phyloP scores from a whole-genome alignment of 2,888 invertebrate genomes.

The Cremastinae sp. region DNA sequence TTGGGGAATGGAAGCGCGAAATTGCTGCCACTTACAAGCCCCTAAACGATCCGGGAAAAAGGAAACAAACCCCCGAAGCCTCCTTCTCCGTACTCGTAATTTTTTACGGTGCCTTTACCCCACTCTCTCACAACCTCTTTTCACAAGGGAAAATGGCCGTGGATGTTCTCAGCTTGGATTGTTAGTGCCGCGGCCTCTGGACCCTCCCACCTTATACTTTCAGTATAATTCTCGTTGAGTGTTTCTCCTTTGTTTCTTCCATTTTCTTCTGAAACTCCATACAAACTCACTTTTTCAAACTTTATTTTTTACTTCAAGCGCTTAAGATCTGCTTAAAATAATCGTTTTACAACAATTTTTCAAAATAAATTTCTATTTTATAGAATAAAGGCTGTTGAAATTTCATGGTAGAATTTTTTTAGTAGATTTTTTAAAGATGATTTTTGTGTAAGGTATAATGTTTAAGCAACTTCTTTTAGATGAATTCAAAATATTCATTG shows the following conservation, averaged over 20 bases:
- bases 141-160: neutral
- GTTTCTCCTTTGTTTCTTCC: neutral
- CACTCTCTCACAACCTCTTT: neutral
- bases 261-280: too few species aligned
- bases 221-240: slow-evolving; percentile 26
- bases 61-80: neutral
- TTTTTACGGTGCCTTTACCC: slow-evolving; percentile 13
- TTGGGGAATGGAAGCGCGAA: neutral
- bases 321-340: too few species aligned
- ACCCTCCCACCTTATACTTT: slow-evolving; percentile 15
- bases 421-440: too few species aligned
- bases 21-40: slow-evolving; percentile 15
- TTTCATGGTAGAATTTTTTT: too few species aligned
- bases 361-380: too few species aligned
- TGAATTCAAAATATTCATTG: too few species aligned
- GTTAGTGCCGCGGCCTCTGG: slow-evolving; percentile 27
- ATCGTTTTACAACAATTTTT: too few species aligned
- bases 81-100: slow-evolving; percentile 16
- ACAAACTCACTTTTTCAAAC: too few species aligned
- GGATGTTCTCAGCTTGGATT: slow-evolving; percentile 2
- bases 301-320: too few species aligned
- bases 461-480: too few species aligned
- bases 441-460: too few species aligned
- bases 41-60: slow-evolving; percentile 19
- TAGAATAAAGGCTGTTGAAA: too few species aligned